These are phyloP conservation scores for Zygothrica quintamaculata DNA, from an alignment of 2,888 invertebrate species.

Conservation along the genomic window DNA sequence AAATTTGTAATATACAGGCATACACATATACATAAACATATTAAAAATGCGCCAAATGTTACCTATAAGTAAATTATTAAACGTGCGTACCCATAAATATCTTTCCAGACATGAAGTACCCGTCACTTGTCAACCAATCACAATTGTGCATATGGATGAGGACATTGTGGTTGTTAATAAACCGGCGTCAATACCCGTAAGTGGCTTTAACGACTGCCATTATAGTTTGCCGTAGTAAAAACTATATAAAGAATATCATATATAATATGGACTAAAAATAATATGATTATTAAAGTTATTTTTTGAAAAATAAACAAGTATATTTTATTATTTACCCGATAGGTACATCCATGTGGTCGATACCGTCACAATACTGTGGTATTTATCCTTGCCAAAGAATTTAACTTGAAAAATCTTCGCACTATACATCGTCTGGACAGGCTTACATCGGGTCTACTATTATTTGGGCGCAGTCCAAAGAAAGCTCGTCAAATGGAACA, in stretches of 20 bases:
- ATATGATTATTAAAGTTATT: no score
- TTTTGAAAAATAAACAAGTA: no score
- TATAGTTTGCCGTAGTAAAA: neutral
- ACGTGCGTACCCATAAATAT: conserved; percentile 48
- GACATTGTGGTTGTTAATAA: conserved; percentile 99
- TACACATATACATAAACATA: no score
- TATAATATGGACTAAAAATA: no score
- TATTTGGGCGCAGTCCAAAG: conserved; percentile 96
- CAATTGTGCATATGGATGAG: conserved; percentile 98
- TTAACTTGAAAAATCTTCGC: conserved; percentile 95
- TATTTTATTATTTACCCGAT: neutral
- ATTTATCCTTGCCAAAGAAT: conserved; percentile 98
- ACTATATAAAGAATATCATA: conserved; percentile 10
- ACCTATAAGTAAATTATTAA: conserved; percentile 48
- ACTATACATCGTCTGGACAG: conserved; percentile 98
- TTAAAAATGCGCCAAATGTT: conserved; percentile 43
- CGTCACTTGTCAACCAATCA: conserved; percentile 97
- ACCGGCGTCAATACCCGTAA: conserved; percentile 99
- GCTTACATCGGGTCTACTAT: conserved; percentile 95
- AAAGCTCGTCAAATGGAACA: conserved; percentile 98
- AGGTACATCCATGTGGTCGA: conserved; percentile 99
- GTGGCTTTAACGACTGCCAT: conserved; percentile 94
- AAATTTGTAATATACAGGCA: no score
- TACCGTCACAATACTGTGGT: conserved; percentile 99
- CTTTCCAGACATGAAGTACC: conserved; percentile 98